These are phyloP conservation scores for Bombus impatiens DNA, from an alignment of 1,140 invertebrate genomes.

Conservation along the genomic window DNA sequence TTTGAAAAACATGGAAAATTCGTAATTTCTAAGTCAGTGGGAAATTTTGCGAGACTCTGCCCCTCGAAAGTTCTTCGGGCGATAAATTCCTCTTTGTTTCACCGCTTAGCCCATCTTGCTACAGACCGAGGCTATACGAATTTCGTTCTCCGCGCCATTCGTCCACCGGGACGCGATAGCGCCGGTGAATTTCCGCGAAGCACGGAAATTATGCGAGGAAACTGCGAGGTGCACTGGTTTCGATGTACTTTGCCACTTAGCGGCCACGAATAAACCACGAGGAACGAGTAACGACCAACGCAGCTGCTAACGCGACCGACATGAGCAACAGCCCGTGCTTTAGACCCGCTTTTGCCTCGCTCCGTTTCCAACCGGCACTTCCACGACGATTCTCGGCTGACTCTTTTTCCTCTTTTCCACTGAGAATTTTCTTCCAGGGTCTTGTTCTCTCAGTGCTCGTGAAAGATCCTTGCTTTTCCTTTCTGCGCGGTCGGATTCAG, in stretches of 20 bases:
- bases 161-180: neutral
- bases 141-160: neutral
- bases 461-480: neutral
- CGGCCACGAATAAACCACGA: constrained; percentile 60
- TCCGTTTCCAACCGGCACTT: neutral
- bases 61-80: too few species aligned
- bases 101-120: too few species aligned
- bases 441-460: neutral
- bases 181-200: constrained; percentile 26
- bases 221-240: constrained; percentile 56
- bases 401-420: neutral
- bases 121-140: neutral
- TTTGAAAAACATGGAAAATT: too few species aligned
- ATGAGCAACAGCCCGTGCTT: constrained; percentile 52
- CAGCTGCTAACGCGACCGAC: constrained; percentile 60
- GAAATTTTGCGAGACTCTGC: too few species aligned
- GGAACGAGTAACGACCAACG: constrained; percentile 59
- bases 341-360: neutral
- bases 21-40: too few species aligned
- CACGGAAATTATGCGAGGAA: constrained; percentile 57
- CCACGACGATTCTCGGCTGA: neutral
- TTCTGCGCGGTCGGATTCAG: neutral
- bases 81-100: too few species aligned
- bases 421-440: neutral
- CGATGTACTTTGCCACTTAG: constrained; percentile 61